Base-by-base conservation (phyloP, 2,797 vertebrate species). In the Crocidura indochinensis region DNA sequence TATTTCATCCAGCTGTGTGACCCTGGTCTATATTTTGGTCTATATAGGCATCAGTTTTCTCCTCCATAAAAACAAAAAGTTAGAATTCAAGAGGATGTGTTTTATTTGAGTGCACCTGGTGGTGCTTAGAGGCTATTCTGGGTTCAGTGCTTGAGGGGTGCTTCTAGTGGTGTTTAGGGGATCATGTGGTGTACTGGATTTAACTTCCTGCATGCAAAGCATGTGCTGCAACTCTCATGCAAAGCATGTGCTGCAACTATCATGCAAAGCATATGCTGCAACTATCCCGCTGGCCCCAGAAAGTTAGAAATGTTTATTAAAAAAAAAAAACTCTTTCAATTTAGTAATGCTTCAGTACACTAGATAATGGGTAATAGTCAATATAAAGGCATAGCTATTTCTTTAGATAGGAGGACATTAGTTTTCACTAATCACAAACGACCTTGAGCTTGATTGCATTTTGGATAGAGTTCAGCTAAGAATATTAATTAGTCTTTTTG, bases 1-100 rank as follows among this genome's bases (percentile, higher is more conserved):
- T 17, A 22, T 8, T 60, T 38, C 38, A 38, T 38, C 27, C 47
- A 38, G 15, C 6, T 56, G 2, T 53, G 47, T 78, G 31, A 85
- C 8, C 19, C 67, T 72, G n/a, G n/a, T n/a, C n/a, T n/a, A n/a
- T n/a, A 24, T 72, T 29, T 75, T 60, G 46, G 67, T 10, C 56
- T 86, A 5, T 46, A 8, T 88, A 51, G 19, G n/a, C 38, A 74
- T 84, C 46, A 72, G 14, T 51, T 86, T 84, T 78, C 38, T 81
- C 20, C 74, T 56, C 38, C 65, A 8, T 64, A 53, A 93, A 91
- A 91, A 67, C 27, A n/a, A 38, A 19, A 69, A 69, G 26, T 69
- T n/a, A 69, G 56, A 20, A 60, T 60, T 15, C 20, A 3, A 20
- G 56, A 60, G 17, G 22, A 20, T 2, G 17, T 60, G 56, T 60